A percentile compares a stretch with the other conserved stretches of the same genome.
Evolutionary conservation across 2,888 invertebrate species (phyloP).

Genomic region (Steinernema carpocapsae): DNA sequence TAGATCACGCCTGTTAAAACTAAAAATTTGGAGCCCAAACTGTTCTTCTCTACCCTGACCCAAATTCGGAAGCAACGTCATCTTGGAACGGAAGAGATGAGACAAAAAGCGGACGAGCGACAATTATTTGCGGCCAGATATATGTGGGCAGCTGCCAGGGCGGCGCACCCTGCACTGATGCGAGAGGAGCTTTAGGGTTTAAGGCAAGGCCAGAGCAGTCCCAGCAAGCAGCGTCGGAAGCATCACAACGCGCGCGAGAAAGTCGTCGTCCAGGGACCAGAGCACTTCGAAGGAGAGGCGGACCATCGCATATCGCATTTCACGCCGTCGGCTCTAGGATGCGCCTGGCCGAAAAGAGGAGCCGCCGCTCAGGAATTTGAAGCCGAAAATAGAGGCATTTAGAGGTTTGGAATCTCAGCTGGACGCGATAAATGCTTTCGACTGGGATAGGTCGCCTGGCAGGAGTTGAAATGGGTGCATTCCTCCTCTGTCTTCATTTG

Average conservation of each 20-base stretch:
- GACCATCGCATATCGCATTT: conserved; percentile 28
- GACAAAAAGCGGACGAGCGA: conserved; percentile 21
- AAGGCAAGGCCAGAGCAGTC: conserved; percentile 16
- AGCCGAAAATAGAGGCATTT: background rate
- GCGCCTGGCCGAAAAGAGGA: too few relatives aligned
- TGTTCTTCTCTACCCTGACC: background rate
- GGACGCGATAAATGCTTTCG: background rate
- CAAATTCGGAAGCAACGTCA: conserved; percentile 11
- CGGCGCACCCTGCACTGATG: conserved; percentile 12
- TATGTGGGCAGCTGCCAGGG: conserved; percentile 30
- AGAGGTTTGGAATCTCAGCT: background rate
- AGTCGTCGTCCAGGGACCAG: too few relatives aligned
- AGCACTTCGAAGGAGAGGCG: background rate
- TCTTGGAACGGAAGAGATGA: conserved; percentile 16
- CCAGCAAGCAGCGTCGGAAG: background rate
- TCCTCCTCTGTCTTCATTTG: conserved; percentile 27
- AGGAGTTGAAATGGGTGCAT: background rate
- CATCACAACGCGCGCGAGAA: background rate
- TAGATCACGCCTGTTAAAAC: too few relatives aligned
- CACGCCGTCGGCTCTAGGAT: conserved; percentile 5
- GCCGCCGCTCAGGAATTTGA: too few relatives aligned
- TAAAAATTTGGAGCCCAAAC: too few relatives aligned
- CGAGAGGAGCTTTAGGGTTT: conserved; percentile 33
- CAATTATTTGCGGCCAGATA: conserved; percentile 33
- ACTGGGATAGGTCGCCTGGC: background rate